Base-by-base conservation (phyloP, 2,113 vertebrate genomes). In the Climacteris rufus region DNA sequence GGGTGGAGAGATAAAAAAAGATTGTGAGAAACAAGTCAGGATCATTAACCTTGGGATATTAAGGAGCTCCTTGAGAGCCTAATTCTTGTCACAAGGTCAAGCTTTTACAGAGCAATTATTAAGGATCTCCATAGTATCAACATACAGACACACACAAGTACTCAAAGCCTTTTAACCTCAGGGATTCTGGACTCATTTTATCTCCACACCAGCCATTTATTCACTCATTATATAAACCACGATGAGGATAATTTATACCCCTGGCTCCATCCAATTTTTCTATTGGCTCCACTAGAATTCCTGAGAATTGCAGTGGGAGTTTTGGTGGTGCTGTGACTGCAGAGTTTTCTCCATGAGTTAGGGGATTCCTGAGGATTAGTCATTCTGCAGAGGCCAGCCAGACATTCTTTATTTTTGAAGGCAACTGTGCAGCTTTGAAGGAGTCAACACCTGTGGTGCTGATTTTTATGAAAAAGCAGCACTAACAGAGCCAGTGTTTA, bases 61-160 rank as follows among this genome's bases (percentile, higher is more conserved):
- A 87, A 84, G 17, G 75, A 82, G 84, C 78, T 37, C 31, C 64
- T 74, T 88, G 71, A 69, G 59, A 92, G 74, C 68, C 33, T 92
- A 95, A 90, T 96, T 77, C 81, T 83, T 75, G 89, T 95, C 94
- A 97, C 92, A 94, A 96, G 91, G 83, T 94, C 94, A 96, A 91
- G 85, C 42, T 95, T 90, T 91, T 94, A 88, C 92, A 94, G 96
- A 96, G 87, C 76, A 97, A 86, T 89, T 72, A 92, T 57, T 44
- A 77, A 69, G 40, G 91, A 82, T 97, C 84, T 85, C 42, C 28
- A 39, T 64, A 35, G 90, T 85, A 83, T 96, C 92, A 93, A 54
- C 76, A 79, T 90, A 76, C 72, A 93, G 35, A 61, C 33, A 63
- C 54, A 89, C 54, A 92, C 75, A 80, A 10, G 1, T n/a, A 28